phyloP scores from a whole-genome alignment of 2,888 invertebrate genomes.

The Euzetes globulus region DNA sequence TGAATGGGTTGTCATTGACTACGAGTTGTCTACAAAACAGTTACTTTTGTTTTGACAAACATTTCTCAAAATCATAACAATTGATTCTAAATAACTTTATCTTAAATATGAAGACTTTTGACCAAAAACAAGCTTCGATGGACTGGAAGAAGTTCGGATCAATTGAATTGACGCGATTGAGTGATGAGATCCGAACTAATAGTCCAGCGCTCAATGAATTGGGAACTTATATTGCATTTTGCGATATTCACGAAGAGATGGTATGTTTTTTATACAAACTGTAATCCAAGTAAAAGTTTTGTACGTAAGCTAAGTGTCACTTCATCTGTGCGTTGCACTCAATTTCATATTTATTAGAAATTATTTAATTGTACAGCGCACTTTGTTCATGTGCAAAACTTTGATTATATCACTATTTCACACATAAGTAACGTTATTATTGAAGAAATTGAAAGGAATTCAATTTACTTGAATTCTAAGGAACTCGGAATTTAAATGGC shows the following conservation, averaged over 20 bases:
- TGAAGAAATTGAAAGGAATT: not conserved
- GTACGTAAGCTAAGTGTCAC: no score
- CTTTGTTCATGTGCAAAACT: no score
- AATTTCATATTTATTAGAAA: no score
- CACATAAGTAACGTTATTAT: not conserved
- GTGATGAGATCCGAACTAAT: not conserved
- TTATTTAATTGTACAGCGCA: no score
- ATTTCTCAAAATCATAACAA: not conserved
- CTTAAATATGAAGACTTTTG: not conserved
- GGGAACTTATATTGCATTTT: not conserved
- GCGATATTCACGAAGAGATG: not conserved
- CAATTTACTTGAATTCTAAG: no score
- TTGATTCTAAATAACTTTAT: not conserved
- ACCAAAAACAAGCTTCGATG: not conserved
- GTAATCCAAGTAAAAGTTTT: no score
- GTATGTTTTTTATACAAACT: not conserved
- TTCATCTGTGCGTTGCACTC: no score
- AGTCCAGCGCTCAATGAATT: not conserved
- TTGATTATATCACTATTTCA: not conserved
- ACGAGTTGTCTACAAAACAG: not conserved
- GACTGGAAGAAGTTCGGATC: constrained; percentile 1
- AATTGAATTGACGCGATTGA: constrained; percentile 11
- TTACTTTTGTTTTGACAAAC: not conserved
- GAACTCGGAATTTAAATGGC: no score
- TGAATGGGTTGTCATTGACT: not conserved